Evolutionary conservation across 2,113 vertebrate genomes (phyloP).

Genomic region (Junco hyemalis): DNA sequence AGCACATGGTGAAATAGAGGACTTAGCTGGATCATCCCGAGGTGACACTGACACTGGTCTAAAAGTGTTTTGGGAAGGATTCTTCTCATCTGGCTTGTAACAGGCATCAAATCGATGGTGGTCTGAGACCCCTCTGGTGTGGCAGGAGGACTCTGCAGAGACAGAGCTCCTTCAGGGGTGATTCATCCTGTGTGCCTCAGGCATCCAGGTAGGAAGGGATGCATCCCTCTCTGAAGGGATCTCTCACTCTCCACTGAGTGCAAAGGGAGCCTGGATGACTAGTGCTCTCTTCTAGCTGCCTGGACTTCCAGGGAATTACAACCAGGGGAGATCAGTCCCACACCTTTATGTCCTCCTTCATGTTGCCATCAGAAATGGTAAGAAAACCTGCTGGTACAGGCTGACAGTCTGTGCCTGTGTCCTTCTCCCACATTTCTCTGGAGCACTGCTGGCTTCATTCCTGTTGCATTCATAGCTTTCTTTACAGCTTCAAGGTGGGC

Average conservation of each 20-base stretch:
- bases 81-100: not conserved
- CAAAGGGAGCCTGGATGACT: not conserved
- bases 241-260: not conserved
- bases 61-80: accelerated
- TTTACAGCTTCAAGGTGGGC: not conserved
- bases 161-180: not conserved
- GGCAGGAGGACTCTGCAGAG: accelerated
- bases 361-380: not conserved
- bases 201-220: not conserved
- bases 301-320: not conserved
- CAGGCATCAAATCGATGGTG: not conserved
- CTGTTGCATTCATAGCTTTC: not conserved
- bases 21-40: not conserved
- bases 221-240: not conserved
- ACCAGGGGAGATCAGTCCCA: not conserved
- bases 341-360: not conserved
- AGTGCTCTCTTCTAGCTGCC: not conserved
- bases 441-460: not conserved
- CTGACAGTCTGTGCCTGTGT: not conserved
- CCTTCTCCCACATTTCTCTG: not conserved
- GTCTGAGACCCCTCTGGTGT: not conserved
- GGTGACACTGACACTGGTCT: not conserved
- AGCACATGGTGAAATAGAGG: not conserved
- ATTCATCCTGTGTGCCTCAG: not conserved
- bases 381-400: not conserved